Evolutionary conservation across 2,888 invertebrate genomes (phyloP).

Genomic region (Leucophenga montana): DNA sequence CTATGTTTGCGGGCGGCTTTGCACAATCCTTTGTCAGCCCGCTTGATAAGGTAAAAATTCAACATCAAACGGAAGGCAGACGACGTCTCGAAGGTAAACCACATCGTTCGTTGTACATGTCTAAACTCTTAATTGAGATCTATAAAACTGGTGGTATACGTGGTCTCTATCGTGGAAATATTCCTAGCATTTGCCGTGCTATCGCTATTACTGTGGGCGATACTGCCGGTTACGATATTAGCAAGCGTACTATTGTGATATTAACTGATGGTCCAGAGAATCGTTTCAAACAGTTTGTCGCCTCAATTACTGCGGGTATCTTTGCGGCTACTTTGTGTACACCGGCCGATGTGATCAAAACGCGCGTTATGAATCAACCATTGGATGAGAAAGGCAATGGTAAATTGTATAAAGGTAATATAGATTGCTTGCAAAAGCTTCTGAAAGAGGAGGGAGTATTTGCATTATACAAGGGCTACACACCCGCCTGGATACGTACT

Average conservation of each 20-base stretch:
- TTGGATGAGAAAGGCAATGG: conserved; percentile 54
- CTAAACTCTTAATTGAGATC: conserved; percentile 11
- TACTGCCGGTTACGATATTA: conserved; percentile 76
- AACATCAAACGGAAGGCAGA: conserved; percentile 49
- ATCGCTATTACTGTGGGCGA: conserved; percentile 51
- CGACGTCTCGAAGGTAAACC: conserved; percentile 34
- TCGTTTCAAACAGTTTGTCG: conserved; percentile 76
- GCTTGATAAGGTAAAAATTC: conserved; percentile 48
- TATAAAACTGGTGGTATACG: conserved; percentile 32
- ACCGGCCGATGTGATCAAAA: conserved; percentile 92
- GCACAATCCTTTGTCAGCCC: conserved; percentile 51
- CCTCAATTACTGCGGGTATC: conserved; percentile 83
- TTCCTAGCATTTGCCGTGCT: conserved; percentile 49
- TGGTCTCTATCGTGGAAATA: conserved; percentile 44
- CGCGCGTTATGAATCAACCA: conserved; percentile 91
- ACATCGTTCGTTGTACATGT: neutral
- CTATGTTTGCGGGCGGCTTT: conserved; percentile 44
- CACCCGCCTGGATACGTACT: conserved; percentile 47
- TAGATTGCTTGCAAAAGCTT: conserved; percentile 40
- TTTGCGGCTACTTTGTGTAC: conserved; percentile 75
- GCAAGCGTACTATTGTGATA: conserved; percentile 53
- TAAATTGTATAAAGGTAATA: conserved; percentile 38
- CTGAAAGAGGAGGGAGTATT: conserved; percentile 36
- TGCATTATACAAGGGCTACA: conserved; percentile 45
- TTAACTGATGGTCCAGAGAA: conserved; percentile 31